A percentile compares a stretch with the other conserved stretches of the same genome.
Evolutionary conservation across 2,797 vertebrate genomes (phyloP).

Genomic region (Alfaro cultratus): DNA sequence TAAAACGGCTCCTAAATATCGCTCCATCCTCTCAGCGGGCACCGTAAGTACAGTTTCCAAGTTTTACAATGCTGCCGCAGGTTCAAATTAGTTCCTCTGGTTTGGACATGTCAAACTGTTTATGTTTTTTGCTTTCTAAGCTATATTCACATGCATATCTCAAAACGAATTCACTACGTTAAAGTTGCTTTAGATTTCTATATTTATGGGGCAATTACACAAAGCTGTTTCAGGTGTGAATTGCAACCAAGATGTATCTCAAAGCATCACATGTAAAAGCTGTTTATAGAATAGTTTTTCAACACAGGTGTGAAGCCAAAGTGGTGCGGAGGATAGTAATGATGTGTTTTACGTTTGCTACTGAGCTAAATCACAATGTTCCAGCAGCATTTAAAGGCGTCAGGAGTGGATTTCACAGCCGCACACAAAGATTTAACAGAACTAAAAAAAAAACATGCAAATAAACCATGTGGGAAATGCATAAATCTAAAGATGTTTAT

Average conservation of each 20-base stretch:
- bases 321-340: neutral
- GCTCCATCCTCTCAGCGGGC: conserved; percentile 84
- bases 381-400: conserved; percentile 2
- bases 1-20: conserved; percentile 86
- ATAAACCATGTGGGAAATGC: neutral
- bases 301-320: neutral
- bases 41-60: conserved; percentile 86
- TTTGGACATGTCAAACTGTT: conserved; percentile 49
- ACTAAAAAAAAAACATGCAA: neutral
- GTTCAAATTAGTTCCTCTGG: conserved; percentile 45
- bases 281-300: neutral
- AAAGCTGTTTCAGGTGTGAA: neutral
- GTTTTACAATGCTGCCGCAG: conserved; percentile 40
- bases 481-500: neutral
- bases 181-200: neutral
- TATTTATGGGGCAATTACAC: neutral
- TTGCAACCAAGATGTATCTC: neutral
- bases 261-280: neutral
- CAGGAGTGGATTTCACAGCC: conserved; percentile 3
- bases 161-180: neutral
- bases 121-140: neutral
- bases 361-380: neutral
- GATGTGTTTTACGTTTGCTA: neutral
- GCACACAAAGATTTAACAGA: neutral
- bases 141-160: neutral